phyloP scores from a whole-genome alignment of 2,888 invertebrate species.

The Cephus nigrinus region DNA sequence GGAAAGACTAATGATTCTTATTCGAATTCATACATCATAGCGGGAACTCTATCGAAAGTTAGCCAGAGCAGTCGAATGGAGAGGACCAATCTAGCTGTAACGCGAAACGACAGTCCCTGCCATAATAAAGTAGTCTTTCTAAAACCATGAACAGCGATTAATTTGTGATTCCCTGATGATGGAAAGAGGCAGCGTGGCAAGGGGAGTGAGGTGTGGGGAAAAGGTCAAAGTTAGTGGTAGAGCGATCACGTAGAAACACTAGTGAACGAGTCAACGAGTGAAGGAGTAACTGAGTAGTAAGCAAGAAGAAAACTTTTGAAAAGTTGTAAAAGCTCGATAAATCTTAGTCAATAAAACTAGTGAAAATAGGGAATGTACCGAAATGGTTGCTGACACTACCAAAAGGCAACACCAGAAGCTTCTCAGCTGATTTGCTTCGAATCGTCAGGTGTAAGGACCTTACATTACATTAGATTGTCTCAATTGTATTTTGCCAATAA shows the following conservation, averaged over 20 bases:
- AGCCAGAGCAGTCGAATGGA: neutral
- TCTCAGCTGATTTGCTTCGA: neutral
- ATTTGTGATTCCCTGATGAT: neutral
- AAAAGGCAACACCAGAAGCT: neutral
- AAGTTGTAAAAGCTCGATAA: neutral
- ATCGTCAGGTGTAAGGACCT: neutral
- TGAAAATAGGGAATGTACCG: neutral
- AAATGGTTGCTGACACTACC: neutral
- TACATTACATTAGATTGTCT: neutral
- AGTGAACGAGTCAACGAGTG: neutral
- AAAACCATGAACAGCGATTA: neutral
- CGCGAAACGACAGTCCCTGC: neutral
- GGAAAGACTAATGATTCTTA: neutral
- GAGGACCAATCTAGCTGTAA: neutral
- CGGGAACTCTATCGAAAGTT: neutral
- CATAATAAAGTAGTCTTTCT: neutral
- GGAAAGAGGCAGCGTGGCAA: neutral
- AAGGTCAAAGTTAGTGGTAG: neutral
- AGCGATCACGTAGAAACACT: neutral
- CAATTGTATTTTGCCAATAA: neutral
- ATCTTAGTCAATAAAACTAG: neutral
- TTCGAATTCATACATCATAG: neutral
- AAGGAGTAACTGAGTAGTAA: neutral
- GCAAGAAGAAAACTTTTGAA: neutral
- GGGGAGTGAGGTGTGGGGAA: neutral